Base-by-base conservation (phyloP, 2,888 invertebrate genomes). In the Polymixis flavicincta region DNA sequence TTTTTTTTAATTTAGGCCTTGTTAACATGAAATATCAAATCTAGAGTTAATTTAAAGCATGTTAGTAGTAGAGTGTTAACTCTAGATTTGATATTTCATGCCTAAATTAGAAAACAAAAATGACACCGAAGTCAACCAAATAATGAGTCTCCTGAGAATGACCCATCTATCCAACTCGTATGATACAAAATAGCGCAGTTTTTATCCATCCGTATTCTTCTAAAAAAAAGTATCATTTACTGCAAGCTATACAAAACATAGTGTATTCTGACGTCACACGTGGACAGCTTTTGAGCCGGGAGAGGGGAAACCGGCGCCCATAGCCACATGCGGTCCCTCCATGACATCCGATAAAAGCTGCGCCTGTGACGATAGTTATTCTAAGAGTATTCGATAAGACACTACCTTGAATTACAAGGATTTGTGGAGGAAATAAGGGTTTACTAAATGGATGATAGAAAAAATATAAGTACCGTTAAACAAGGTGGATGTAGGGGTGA, bases 291-390 rank as follows among this genome's bases (percentile, higher is more conserved):
- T 55, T 25, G 68, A 78, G 45, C 60, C 55, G 64, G 67, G 45
- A 54, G 55, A 57, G 54, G 50, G 54, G 19, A 32, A 69, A 28
- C 71, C 32, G 67, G 69, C 57, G 69, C 54, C 57, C 67, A 59
- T 59, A 59, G 37, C 70, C 74, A 66, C 76, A 63, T 81, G 84
- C 67, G 85, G 82, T 78, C 78, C 45, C 66, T 59, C 57, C 74
- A 75, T 77, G 76, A 86, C 76, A 86, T 79, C 74, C 85, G 70
- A 71, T 79, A 84, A 86, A 86, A 84, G 69, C 78, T 57, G 19
- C 60, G 63, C 59, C 28, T 60, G 57, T 11, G 48, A 11, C 11
- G 14, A 25, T 13, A 28, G 22, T 86, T 66, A 84, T 86, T 84
- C 77, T 84, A 14, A 50, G 71, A 79, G 54, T 28, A 48, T 71